Conservation (phyloP, 2,888 invertebrate genomes). For the Xanthorhoe designata region DNA sequence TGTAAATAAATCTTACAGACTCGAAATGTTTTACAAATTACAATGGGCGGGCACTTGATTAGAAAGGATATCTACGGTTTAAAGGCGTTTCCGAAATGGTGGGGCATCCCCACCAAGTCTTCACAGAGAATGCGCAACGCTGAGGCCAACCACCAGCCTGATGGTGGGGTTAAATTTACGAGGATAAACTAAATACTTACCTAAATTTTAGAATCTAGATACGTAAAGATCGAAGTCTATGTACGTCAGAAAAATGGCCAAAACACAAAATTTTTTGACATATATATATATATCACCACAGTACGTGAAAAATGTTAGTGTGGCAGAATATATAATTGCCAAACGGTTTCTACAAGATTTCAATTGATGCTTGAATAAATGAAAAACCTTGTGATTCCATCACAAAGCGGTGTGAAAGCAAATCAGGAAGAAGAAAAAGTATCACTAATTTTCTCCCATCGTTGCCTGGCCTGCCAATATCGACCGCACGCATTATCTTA, state of each 20-base stretch:
- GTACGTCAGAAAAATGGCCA: too few species aligned
- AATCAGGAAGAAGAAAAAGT: not conserved
- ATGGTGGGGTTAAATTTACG: conserved; percentile 2
- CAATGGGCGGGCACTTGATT: not conserved
- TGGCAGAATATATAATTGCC: too few species aligned
- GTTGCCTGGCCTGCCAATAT: conserved; percentile 43
- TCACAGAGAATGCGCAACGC: not conserved
- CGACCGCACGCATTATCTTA: conserved; percentile 54
- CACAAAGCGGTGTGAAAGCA: not conserved
- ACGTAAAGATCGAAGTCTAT: too few species aligned
- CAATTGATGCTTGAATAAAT: too few species aligned
- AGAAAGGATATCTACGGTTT: not conserved
- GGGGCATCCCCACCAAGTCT: not conserved
- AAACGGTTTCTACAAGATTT: too few species aligned
- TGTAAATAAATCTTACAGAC: not conserved
- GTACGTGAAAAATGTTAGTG: too few species aligned
- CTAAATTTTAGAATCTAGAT: too few species aligned
- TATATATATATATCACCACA: not conserved
- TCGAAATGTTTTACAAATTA: not conserved
- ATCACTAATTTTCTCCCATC: conserved; percentile 2
- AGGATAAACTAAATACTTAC: not conserved
- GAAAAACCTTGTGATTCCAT: not conserved
- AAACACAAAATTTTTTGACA: too few species aligned
- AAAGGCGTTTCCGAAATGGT: not conserved
- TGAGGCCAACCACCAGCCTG: not conserved